Conservation (phyloP, 2,113 vertebrate species). For the Heterochromis multidens region DNA sequence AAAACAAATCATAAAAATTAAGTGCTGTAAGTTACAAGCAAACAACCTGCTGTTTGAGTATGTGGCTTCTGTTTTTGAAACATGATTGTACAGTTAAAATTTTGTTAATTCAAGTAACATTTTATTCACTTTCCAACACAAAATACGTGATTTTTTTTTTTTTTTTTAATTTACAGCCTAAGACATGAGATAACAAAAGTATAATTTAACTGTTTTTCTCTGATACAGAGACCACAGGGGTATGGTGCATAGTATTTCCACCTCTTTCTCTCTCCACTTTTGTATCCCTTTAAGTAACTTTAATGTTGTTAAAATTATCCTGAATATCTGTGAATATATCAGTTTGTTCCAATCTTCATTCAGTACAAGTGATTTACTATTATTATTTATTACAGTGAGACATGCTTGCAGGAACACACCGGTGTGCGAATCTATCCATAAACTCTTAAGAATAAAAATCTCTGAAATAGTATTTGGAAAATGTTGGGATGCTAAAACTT, state of each 20-base stretch:
- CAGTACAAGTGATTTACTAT: background rate
- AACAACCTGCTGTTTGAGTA: background rate
- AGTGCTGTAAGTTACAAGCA: background rate
- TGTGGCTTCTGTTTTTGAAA: background rate
- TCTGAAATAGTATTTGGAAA: no score
- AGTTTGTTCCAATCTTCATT: background rate
- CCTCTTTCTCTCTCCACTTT: background rate
- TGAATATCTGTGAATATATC: background rate
- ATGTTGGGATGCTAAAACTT: no score
- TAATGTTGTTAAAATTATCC: background rate
- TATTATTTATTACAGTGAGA: background rate
- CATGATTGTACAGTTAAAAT: background rate
- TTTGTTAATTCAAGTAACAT: background rate
- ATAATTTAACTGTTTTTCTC: background rate
- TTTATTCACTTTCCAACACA: no score
- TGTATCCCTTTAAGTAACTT: background rate
- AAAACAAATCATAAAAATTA: background rate
- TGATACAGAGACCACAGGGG: accelerated
- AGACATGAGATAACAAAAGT: background rate
- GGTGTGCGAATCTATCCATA: no score
- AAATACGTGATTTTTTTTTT: no score
- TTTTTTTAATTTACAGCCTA: background rate
- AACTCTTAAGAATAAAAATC: no score
- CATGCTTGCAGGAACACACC: background rate
- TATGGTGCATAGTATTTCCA: background rate